A percentile compares a stretch with the other conserved stretches of the same genome.
These are phyloP conservation scores for Hylaeus anthracinus DNA, from an alignment of 1,140 invertebrate genomes.

Conservation along the genomic window DNA sequence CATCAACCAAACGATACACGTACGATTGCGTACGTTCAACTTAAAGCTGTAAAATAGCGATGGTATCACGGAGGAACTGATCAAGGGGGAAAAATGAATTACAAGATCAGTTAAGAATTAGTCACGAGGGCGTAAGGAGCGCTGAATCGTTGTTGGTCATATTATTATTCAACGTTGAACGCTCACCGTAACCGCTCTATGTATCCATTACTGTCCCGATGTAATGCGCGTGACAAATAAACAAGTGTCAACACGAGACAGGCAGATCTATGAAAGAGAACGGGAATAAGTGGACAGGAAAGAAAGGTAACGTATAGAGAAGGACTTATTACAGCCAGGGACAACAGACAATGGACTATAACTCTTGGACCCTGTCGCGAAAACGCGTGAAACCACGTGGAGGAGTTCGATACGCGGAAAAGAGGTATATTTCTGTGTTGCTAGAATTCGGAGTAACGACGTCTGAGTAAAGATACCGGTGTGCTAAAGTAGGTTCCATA, in stretches of 20 bases:
- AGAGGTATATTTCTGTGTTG: not conserved
- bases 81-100: constrained; percentile 33
- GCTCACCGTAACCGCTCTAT: not conserved
- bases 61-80: not conserved
- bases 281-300: constrained; percentile 9
- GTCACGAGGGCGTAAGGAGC: constrained; percentile 14
- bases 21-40: not conserved
- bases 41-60: constrained; percentile 11
- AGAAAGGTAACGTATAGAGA: constrained; percentile 21
- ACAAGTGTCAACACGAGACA: constrained; percentile 38
- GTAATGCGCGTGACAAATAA: constrained; percentile 46
- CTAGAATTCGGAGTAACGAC: not conserved
- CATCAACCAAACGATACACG: too few species aligned
- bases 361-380: not conserved
- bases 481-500: too few species aligned
- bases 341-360: constrained; percentile 22
- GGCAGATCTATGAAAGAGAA: constrained; percentile 12
- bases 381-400: constrained; percentile 26
- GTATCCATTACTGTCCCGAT: constrained; percentile 43
- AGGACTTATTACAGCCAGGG: not conserved
- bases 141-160: constrained; percentile 11
- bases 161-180: constrained; percentile 33
- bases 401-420: not conserved
- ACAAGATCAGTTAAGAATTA: constrained; percentile 34
- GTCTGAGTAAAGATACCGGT: not conserved